These are phyloP conservation scores for Erythrocercus mccallii DNA, from an alignment of 2,113 vertebrate species.

Conservation along the genomic window DNA sequence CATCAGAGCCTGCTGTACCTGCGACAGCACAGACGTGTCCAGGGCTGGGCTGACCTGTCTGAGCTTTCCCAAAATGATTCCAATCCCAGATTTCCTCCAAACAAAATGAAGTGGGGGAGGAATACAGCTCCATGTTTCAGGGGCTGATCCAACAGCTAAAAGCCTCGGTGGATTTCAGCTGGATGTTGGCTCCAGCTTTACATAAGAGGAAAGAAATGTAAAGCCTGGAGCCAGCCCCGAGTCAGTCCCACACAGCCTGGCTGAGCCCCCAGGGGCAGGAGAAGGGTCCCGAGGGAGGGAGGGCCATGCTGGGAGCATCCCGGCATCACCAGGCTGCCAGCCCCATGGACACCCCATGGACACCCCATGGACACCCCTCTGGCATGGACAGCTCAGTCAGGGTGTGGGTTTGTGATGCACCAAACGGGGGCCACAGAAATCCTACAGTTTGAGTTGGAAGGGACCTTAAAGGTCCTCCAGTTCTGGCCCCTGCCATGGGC, in stretches of 20 bases:
- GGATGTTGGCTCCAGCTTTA: not conserved
- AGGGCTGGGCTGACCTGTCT: not conserved
- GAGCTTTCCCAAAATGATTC: not conserved
- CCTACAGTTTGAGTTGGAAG: not conserved
- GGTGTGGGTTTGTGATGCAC: not conserved
- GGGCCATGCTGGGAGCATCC: not conserved
- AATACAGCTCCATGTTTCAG: not conserved
- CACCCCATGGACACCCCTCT: not conserved
- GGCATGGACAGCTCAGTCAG: rapidly evolving
- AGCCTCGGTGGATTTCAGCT: not conserved
- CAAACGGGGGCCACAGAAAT: not conserved
- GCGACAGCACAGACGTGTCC: rapidly evolving
- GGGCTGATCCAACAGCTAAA: not conserved
- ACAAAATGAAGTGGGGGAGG: not conserved
- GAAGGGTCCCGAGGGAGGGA: not conserved
- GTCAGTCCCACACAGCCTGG: not conserved
- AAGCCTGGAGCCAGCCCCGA: not conserved
- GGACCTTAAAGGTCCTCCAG: not conserved
- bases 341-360: not conserved
- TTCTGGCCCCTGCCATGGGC: not conserved
- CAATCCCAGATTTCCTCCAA: not conserved
- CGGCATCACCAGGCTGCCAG: not conserved
- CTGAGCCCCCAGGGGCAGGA: not conserved
- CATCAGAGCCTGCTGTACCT: rapidly evolving
- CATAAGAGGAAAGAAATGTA: not conserved